Evolutionary conservation across 2,888 invertebrate species (phyloP), one percentile per base, ranked within the genome.

Genomic region (Hybos culiciformis): DNA sequence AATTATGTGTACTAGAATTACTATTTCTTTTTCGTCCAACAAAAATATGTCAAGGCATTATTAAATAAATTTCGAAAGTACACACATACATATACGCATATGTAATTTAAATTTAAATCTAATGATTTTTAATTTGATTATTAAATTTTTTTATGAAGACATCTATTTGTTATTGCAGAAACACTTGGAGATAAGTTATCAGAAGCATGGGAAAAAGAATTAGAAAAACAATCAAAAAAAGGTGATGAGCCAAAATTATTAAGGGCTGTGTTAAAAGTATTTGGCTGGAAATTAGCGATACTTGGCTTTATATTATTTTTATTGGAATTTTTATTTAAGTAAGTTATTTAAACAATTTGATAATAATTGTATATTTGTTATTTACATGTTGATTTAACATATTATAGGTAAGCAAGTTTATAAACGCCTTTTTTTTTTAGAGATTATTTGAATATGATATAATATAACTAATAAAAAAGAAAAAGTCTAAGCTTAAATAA

Each of bases 291-390:
- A 41, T 70, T 77, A 50, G 68, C 74, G 57, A 54, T 71, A 4
- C 70, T 76, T 43, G 80, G 80, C 41, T 54, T 76, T 20, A 63
- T 74, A 5, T 61, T 78, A 29, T 68, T 74, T 18, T 46, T 76
- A 45, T 67, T 77, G 62, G 79, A 80, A 60, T 71, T 79, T 53
- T 70, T 73, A 36, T 70, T 78, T 54, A 72, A 61, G 66, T 67
- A 54, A 55, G 54, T 53, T 36, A 15, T 24, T 39, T 38, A 21
- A 12, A 15, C 3, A 39, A 29, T 17, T n/a, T 38, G 34, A 7
- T 26, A 33, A 18, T 12, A 23, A 2, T 14, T 8, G 26, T 11
- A 23, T 12, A 17, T 19, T 7, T 2, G 34, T 11, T 8, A 5
- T 23, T 40, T n/a, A 31, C n/a, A 37, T 21, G 9, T 37, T 8